Evolutionary conservation across 2,888 invertebrate genomes (phyloP).

Genomic region (Lobophora halterata): DNA sequence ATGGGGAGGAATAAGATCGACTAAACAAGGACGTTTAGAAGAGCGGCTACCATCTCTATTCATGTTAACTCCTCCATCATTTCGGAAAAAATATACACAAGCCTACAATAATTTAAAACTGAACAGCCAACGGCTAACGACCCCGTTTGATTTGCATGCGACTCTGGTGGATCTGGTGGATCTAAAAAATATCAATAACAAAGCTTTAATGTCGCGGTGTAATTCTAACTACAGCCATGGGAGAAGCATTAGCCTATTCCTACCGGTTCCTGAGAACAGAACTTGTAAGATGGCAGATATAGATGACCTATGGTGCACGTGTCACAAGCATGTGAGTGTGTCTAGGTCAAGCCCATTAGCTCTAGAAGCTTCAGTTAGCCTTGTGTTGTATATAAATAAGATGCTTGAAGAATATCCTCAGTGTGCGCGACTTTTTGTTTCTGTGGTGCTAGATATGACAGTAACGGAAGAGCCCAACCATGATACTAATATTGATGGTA

Average conservation of each 20-base stretch:
- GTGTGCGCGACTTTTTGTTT: slow-evolving; percentile 47
- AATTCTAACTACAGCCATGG: slow-evolving; percentile 47
- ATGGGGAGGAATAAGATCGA: slow-evolving; percentile 86
- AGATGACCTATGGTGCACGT: slow-evolving; percentile 89
- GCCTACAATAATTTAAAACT: slow-evolving; percentile 82
- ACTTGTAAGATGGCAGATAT: slow-evolving; percentile 88
- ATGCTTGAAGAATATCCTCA: slow-evolving; percentile 11
- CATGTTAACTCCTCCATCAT: slow-evolving; percentile 85
- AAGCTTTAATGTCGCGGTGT: slow-evolving; percentile 41
- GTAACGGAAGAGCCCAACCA: no score
- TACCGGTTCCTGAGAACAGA: slow-evolving; percentile 83
- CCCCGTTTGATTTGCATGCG: slow-evolving; percentile 88
- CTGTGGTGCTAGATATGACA: no score
- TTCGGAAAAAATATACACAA: slow-evolving; percentile 78
- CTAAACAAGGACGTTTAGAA: slow-evolving; percentile 90
- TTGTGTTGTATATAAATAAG: slow-evolving; percentile 34
- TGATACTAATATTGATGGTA: no score
- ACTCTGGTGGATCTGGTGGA: slow-evolving; percentile 85
- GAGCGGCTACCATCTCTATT: slow-evolving; percentile 91
- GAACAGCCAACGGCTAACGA: slow-evolving; percentile 85
- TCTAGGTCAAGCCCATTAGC: no score
- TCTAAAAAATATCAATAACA: slow-evolving; percentile 46
- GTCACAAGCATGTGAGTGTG: slow-evolving; percentile 78
- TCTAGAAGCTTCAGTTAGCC: slow-evolving; percentile 1
- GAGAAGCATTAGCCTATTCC: slow-evolving; percentile 86